Evolutionary conservation across 2,113 vertebrate species (phyloP), one percentile per base, ranked within the genome.

Genomic region (Triplophysa dalaica): DNA sequence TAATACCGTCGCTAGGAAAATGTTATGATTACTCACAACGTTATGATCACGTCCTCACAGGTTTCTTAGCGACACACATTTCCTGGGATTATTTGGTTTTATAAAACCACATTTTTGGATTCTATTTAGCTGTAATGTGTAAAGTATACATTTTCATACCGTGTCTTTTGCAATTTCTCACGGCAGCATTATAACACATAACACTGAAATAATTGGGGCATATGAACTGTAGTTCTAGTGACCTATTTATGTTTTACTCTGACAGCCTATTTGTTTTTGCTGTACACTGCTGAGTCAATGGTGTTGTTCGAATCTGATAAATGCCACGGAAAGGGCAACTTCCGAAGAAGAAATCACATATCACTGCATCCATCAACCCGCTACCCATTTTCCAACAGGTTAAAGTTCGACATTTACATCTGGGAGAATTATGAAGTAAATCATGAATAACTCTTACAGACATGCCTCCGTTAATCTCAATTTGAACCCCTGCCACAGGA

Each of bases 251-350:
- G 26, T 52, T 60, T 64, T 70, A 67, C 52, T 61, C 16, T 67
- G 69, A 82, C 68, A 74, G 62, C 24, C 50, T 74, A 78, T 82
- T 67, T 74, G 68, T 82, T 38, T 67, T 78, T 74, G 54, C 64
- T 61, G 45, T 72, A 61, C 45, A 64, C 50, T 73, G 17, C 75
- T 78, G 19, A 60, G 72, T 81, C 79, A 68, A 68, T 62, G 19
- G 54, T 61, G 16, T 45, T 2, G 19, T 50, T 75, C 62, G 22
- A 48, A 19, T 43, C 19, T 1, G 1, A 24, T 74, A 50, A 66
- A 67, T 74, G 52, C 52, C 38, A 72, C 19, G 69, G 41, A 82
- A 78, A 82, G 81, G 75, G 50, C 62, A 82, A 17, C 69, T 26
- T n/a, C 62, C 67, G 74, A 78, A 82, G 63, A 70, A 69, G 54